These are phyloP conservation scores for Caenorhabditis sulstoni DNA, from an alignment of 2,888 invertebrate species.

Conservation along the genomic window DNA sequence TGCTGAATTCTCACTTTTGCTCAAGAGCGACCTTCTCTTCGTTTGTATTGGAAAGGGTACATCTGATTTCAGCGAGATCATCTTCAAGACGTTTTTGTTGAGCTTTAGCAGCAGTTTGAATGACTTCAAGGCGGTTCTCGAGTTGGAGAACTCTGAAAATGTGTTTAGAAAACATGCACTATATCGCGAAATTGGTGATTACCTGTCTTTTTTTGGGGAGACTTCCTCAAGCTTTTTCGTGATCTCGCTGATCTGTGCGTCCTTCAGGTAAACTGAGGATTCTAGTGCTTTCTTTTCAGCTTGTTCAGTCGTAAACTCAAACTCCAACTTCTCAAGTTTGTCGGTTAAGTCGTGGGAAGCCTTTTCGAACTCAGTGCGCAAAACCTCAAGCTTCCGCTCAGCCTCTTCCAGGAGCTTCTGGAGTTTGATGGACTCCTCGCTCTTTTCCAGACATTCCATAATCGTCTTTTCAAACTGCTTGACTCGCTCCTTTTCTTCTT, in stretches of 20 bases:
- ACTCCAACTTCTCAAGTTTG: not conserved
- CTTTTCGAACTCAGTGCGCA: constrained; percentile 1
- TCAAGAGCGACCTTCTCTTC: not conserved
- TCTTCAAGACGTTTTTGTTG: constrained; percentile 24
- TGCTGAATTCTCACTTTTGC: not conserved
- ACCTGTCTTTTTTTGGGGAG: constrained; percentile 31
- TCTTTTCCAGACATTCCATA: not conserved
- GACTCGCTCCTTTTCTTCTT: not conserved
- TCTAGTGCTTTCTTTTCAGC: too few relatives aligned
- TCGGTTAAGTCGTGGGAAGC: not conserved
- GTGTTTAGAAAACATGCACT: not conserved
- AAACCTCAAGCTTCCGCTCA: not conserved
- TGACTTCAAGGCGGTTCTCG: constrained; percentile 30
- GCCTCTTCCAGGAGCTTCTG: not conserved
- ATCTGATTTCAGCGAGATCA: not conserved
- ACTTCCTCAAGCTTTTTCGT: constrained; percentile 10
- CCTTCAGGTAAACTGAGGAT: not conserved
- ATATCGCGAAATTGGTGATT: not conserved
- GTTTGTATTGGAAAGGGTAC: not conserved
- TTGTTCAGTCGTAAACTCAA: constrained; percentile 1
- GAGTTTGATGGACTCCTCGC: not conserved
- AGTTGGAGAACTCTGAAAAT: constrained; percentile 19
- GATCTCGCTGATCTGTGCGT: not conserved
- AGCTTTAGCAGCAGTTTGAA: constrained; percentile 20
- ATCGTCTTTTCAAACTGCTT: constrained; percentile 14